phyloP scores from a whole-genome alignment of 2,797 vertebrate species.

The Anomalospiza imberbis region DNA sequence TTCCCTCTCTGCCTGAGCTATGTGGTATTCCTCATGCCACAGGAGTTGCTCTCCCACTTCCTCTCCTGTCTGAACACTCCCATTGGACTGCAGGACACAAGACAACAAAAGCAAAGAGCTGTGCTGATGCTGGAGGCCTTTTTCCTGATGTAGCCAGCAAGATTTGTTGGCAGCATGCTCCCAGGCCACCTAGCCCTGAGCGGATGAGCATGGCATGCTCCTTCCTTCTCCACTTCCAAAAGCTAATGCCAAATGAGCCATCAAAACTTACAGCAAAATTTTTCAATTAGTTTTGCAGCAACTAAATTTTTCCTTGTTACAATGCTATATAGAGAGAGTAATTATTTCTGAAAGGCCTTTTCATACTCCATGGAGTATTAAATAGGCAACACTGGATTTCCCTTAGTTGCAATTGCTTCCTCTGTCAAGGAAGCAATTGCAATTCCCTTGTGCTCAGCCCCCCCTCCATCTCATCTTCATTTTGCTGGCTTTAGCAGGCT shows the following conservation, averaged over 20 bases:
- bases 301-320: not conserved
- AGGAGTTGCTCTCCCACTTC: not conserved
- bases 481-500: constrained; percentile 8
- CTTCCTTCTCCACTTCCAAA: not conserved
- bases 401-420: constrained; percentile 19
- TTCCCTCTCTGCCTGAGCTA: not conserved
- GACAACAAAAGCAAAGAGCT: not conserved
- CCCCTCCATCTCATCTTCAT: not conserved
- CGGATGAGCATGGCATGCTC: accelerated
- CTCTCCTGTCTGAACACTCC: not conserved
- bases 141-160: not conserved
- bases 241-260: not conserved
- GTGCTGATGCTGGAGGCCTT: not conserved
- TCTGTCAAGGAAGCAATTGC: constrained; percentile 11
- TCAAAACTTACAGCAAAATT: not conserved
- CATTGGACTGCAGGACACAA: not conserved
- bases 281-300: not conserved
- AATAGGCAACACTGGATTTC: constrained; percentile 32
- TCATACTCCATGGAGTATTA: constrained; percentile 53
- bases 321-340: not conserved
- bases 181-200: not conserved
- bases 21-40: not conserved
- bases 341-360: constrained; percentile 49
- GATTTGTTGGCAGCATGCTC: not conserved
- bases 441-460: not conserved